phyloP scores from a whole-genome alignment of 2,113 vertebrate genomes.

The Eulemur macaco region DNA sequence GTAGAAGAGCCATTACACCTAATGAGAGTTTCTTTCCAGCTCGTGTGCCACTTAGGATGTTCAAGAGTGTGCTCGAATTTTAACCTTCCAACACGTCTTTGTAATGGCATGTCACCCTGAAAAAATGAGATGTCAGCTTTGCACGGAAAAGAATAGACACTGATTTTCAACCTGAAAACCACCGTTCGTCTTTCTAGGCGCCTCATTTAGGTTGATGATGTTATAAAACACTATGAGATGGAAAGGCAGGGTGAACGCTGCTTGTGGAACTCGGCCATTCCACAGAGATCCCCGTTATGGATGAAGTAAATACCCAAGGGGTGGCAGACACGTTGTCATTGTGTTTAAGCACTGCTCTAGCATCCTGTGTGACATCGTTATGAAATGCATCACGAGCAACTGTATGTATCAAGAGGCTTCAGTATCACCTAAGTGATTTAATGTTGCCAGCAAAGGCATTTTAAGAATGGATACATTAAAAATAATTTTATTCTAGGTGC shows the following conservation, averaged over 20 bases:
- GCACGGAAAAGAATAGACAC: conserved; percentile 57
- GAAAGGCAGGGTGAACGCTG: background rate
- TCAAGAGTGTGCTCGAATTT: conserved; percentile 58
- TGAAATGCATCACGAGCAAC: background rate
- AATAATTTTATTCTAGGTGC: background rate
- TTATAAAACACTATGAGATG: background rate
- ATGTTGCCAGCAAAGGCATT: conserved; percentile 23
- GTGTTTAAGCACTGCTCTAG: background rate
- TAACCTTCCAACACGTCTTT: conserved; percentile 78
- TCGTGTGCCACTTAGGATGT: conserved; percentile 71
- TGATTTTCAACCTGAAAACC: conserved; percentile 67
- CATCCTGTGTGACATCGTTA: background rate
- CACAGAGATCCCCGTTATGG: background rate
- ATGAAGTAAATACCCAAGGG: background rate
- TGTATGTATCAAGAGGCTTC: background rate
- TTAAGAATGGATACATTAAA: conserved; percentile 31
- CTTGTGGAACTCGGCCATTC: background rate
- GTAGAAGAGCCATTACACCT: conserved; percentile 77
- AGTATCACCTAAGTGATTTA: background rate
- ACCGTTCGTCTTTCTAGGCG: conserved; percentile 22
- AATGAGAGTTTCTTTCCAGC: conserved; percentile 75
- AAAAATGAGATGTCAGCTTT: conserved; percentile 78
- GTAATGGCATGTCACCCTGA: conserved; percentile 77
- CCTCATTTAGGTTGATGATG: conserved; percentile 45
- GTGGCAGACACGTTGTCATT: background rate